Evolutionary conservation across 2,113 vertebrate genomes (phyloP), one percentile per base, ranked within the genome.

Genomic region (Indicator maculatus): DNA sequence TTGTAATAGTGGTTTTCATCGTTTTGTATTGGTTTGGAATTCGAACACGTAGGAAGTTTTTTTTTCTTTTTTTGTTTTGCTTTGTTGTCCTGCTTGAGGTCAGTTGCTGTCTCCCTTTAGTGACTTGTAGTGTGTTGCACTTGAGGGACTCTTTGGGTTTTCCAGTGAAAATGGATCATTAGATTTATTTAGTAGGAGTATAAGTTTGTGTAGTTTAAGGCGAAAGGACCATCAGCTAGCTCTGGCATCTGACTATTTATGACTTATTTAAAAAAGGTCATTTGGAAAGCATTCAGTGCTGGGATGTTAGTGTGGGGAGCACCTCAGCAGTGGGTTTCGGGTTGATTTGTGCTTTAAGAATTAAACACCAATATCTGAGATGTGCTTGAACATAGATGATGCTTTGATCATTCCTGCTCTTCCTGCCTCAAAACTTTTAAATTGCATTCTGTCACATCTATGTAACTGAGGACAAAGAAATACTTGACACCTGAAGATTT

Each of bases 211-310:
- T 88, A 75, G 69, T 45, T 77, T 53, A 88, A 90, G 65, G 72
- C 86, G 81, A 83, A 91, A 94, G 86, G 70, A 64, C 89, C 65
- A 33, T 89, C 82, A 83, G 58, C 44, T 89, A 12, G 31, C 20
- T 91, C 53, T 91, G 69, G 72, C 77, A 78, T 81, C 60, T 44
- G 31, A 58, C 39, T 86, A 39, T 94, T 91, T 95, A 89, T 67
- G 75, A 61, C 63, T 89, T 76, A 50, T 87, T 96, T 93, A 21
- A 75, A 36, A 83, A 86, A 81, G 65, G 20, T 71, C 8, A 17
- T 91, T 83, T 77, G 39, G 53, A 56, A 60, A 28, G 55, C 16
- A n/a, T 80, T 70, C 74, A 50, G 24, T 58, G 7, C 38, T 28
- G 31, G 56, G 79, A 30, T 72, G 18, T 71, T 80, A 73, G 41